Evolutionary conservation across 2,113 vertebrate genomes (phyloP).

Genomic region (Picathartes gymnocephalus): DNA sequence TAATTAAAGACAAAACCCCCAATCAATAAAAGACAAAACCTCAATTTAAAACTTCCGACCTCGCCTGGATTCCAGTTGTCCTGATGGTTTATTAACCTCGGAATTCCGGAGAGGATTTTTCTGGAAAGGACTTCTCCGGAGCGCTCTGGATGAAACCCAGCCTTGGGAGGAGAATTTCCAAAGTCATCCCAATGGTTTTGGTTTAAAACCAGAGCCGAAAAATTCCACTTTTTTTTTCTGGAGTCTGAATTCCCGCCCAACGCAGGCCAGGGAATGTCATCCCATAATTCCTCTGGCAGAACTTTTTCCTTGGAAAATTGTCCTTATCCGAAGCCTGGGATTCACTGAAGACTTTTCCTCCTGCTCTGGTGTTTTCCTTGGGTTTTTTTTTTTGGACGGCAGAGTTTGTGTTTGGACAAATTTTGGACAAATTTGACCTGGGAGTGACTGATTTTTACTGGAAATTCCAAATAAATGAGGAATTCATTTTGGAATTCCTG

Average conservation of each 20-base stretch:
- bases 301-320: not conserved
- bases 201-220: not conserved
- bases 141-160: not conserved
- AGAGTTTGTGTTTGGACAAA: too few relatives aligned
- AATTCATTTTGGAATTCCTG: not conserved
- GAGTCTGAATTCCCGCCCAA: not conserved
- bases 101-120: not conserved
- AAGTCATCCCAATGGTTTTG: not conserved
- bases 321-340: not conserved
- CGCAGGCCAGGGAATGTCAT: not conserved
- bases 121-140: not conserved
- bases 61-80: not conserved
- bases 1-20: too few relatives aligned
- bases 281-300: not conserved
- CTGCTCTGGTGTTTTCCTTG: not conserved
- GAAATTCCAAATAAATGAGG: not conserved
- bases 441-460: accelerated
- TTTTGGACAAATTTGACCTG: not conserved
- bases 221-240: not conserved
- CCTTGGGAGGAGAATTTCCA: not conserved
- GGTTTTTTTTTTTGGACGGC: too few relatives aligned
- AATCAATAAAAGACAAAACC: too few relatives aligned
- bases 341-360: not conserved
- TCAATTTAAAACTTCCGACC: not conserved
- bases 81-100: not conserved